Conservation (phyloP, 2,888 invertebrate genomes). For the Diarsia rubi region DNA sequence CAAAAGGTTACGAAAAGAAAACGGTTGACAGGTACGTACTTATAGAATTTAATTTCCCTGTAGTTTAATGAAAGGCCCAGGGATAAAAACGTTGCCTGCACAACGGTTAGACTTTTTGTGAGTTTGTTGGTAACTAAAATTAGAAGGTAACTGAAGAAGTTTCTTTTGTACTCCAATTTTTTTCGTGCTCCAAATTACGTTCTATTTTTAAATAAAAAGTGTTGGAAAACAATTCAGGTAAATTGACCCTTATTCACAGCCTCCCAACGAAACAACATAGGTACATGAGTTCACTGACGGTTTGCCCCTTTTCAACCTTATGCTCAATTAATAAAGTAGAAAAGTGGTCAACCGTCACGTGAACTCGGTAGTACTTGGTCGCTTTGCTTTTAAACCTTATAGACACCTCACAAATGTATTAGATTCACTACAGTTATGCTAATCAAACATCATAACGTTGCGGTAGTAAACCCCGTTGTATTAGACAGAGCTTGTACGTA, state of each 20-base stretch:
- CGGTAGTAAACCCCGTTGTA: too few species aligned
- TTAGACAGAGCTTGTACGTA: not conserved
- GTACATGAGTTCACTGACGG: too few species aligned
- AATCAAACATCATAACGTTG: not conserved
- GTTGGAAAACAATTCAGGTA: not conserved
- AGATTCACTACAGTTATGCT: not conserved
- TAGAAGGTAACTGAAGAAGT: not conserved
- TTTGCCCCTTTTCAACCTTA: too few species aligned
- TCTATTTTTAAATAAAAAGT: not conserved
- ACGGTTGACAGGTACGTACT: not conserved
- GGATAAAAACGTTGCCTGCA: not conserved
- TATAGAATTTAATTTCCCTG: not conserved
- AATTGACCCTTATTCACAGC: not conserved
- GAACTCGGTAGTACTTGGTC: not conserved
- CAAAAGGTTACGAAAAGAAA: conserved; percentile 2
- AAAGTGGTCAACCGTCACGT: too few species aligned
- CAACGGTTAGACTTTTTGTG: not conserved
- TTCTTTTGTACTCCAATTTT: not conserved
- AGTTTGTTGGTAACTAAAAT: conserved; percentile 3
- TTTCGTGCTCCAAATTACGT: not conserved
- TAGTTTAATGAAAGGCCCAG: conserved; percentile 5
- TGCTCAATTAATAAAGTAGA: too few species aligned
- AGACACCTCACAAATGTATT: not conserved
- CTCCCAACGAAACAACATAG: not conserved
- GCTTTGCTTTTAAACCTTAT: not conserved